A percentile compares a stretch with the other conserved stretches of the same genome.
These are phyloP conservation scores for Andrena dorsata DNA, from an alignment of 2,888 invertebrate species.

Conservation along the genomic window DNA sequence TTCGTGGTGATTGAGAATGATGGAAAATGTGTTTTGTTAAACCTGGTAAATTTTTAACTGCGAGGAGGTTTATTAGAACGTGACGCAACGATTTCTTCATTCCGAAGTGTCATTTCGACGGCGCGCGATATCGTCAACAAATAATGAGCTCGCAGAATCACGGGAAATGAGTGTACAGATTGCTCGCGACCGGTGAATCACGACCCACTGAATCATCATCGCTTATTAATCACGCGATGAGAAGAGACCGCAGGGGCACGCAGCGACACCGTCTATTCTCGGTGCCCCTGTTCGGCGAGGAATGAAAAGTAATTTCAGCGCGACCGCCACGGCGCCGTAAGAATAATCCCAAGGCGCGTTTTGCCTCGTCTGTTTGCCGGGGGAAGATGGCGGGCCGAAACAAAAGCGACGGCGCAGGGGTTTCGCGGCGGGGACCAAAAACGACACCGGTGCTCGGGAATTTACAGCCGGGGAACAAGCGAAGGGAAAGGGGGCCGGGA, in stretches of 20 bases:
- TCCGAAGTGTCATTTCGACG: background rate
- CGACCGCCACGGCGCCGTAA: conserved; percentile 5
- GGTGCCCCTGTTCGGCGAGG: background rate
- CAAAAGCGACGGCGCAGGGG: conserved; percentile 50
- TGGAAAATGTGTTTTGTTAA: background rate
- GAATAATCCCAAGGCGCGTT: conserved; percentile 36
- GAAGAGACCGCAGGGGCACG: background rate
- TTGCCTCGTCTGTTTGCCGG: background rate
- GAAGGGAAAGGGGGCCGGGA: conserved; percentile 22
- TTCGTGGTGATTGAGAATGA: background rate
- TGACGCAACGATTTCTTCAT: background rate
- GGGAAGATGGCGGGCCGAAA: conserved; percentile 18
- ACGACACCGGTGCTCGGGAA: conserved; percentile 48
- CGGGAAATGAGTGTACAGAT: conserved; percentile 24
- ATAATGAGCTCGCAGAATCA: background rate
- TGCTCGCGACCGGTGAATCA: conserved; percentile 48
- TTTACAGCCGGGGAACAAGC: conserved; percentile 59
- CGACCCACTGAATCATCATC: conserved; percentile 44
- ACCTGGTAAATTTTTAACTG: background rate
- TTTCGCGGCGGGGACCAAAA: conserved; percentile 44
- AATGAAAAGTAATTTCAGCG: conserved; percentile 29
- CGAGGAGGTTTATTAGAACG: background rate
- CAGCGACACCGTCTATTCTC: conserved; percentile 8
- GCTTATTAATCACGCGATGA: conserved; percentile 36
- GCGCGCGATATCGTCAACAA: background rate